phyloP scores from a whole-genome alignment of 30 jellyfish, hydroid and myxozoan genomes.

The Hydractinia echinata region DNA sequence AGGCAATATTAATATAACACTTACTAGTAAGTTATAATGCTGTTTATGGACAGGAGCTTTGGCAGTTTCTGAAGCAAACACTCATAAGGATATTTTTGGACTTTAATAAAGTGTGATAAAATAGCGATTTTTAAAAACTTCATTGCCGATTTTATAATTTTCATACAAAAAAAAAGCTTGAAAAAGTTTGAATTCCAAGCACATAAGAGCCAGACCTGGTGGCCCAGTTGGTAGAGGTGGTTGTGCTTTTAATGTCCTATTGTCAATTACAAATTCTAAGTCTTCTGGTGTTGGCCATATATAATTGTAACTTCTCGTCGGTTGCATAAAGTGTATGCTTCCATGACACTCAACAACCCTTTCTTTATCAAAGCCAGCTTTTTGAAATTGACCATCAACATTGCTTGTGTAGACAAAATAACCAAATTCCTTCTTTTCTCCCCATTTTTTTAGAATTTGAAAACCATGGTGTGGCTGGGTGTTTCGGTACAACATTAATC shows the following conservation, averaged over 20 bases:
- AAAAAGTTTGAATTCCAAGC: neutral
- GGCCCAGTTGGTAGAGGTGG: slow-evolving; percentile 72
- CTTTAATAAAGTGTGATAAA: too few relatives aligned
- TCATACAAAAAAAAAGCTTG: too few relatives aligned
- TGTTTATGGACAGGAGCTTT: too few relatives aligned
- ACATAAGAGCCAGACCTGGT: slow-evolving; percentile 43
- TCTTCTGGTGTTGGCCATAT: slow-evolving; percentile 65
- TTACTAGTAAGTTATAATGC: too few relatives aligned
- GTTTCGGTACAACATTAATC: slow-evolving; percentile 31
- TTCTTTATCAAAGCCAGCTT: slow-evolving; percentile 58
- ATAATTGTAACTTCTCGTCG: slow-evolving; percentile 24
- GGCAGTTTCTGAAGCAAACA: too few relatives aligned
- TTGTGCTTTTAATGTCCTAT: slow-evolving; percentile 38
- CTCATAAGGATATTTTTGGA: too few relatives aligned
- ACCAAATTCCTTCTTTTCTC: slow-evolving; percentile 30
- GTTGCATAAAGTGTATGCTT: slow-evolving; percentile 38
- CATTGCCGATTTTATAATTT: too few relatives aligned
- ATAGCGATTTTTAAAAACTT: too few relatives aligned
- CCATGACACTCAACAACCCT: slow-evolving; percentile 68
- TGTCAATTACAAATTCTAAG: slow-evolving; percentile 29
- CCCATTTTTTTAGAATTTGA: slow-evolving; percentile 49
- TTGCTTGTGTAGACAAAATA: slow-evolving; percentile 65
- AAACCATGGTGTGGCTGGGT: slow-evolving; percentile 77
- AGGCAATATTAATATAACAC: too few relatives aligned
- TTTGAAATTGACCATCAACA: slow-evolving; percentile 81